phyloP scores from a whole-genome alignment of 2,888 invertebrate species.

The Mechanitis mazaeus region DNA sequence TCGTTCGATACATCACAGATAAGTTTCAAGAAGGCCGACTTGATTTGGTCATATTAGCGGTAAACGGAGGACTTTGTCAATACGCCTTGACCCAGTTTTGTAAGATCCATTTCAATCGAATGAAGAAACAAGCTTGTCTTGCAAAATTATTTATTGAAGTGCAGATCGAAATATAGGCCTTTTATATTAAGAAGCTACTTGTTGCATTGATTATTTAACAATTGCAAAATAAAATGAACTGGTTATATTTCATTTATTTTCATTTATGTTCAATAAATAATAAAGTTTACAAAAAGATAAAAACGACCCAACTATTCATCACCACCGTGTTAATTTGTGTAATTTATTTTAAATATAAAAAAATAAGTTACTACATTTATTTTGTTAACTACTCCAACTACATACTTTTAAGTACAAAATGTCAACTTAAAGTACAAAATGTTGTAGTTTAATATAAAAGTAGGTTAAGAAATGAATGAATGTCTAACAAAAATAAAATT shows the following conservation, averaged over 20 bases:
- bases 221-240: not conserved
- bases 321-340: no score
- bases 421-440: no score
- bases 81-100: constrained; percentile 20
- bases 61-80: constrained; percentile 18
- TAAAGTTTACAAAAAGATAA: no score
- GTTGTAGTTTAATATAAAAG: no score
- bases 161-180: constrained; percentile 10
- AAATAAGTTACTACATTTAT: no score
- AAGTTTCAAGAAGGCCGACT: constrained; percentile 13
- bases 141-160: constrained; percentile 17
- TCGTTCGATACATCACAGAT: constrained; percentile 18
- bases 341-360: no score
- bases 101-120: constrained; percentile 14
- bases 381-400: no score
- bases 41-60: constrained; percentile 13
- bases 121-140: constrained; percentile 15
- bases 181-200: not conserved
- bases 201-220: not conserved
- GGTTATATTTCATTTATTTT: not conserved
- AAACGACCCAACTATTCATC: no score
- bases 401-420: no score
- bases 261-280: no score
- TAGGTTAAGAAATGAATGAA: not conserved
- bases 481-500: no score